Percentiles rank a stretch among this genome's conserved stretches.
These are phyloP conservation scores for Collichthys lucidus DNA, from an alignment of 2,113 vertebrate species.

Conservation along the genomic window DNA sequence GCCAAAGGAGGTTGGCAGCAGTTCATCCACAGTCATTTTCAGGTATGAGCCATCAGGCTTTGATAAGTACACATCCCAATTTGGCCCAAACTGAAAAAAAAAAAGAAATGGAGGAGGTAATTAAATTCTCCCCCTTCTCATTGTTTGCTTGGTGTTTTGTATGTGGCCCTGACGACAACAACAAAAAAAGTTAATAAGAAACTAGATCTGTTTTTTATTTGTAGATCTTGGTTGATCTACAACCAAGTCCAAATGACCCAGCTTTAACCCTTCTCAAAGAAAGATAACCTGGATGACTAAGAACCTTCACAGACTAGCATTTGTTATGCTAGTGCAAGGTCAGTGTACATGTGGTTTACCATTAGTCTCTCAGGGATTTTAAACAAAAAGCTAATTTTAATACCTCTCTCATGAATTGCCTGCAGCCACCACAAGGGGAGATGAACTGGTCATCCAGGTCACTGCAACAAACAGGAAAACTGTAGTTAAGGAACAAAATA, in stretches of 20 bases:
- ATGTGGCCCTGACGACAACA: background rate
- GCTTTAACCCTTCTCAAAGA: too few species aligned
- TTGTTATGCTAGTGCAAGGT: background rate
- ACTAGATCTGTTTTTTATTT: background rate
- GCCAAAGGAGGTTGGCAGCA: slow-evolving; percentile 91
- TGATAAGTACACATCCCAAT: slow-evolving; percentile 89
- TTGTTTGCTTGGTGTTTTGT: background rate
- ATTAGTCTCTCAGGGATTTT: background rate
- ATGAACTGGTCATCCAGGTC: slow-evolving; percentile 88
- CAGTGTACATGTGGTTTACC: background rate
- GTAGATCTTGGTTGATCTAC: too few species aligned
- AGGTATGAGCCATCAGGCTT: slow-evolving; percentile 85
- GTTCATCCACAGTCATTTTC: slow-evolving; percentile 84
- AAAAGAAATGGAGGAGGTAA: background rate
- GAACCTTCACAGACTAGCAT: too few species aligned
- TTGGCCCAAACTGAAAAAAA: slow-evolving; percentile 86
- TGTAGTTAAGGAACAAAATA: background rate
- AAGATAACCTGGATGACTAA: too few species aligned
- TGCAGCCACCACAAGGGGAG: slow-evolving; percentile 91
- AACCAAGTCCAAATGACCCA: too few species aligned
- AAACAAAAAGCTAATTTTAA: background rate
- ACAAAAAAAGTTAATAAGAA: slow-evolving; percentile 4
- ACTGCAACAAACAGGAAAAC: slow-evolving; percentile 74
- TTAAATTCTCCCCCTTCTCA: background rate
- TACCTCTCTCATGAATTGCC: slow-evolving; percentile 97